These are phyloP conservation scores for Pelmatolapia mariae DNA, from an alignment of 2,113 vertebrate species.

Conservation along the genomic window DNA sequence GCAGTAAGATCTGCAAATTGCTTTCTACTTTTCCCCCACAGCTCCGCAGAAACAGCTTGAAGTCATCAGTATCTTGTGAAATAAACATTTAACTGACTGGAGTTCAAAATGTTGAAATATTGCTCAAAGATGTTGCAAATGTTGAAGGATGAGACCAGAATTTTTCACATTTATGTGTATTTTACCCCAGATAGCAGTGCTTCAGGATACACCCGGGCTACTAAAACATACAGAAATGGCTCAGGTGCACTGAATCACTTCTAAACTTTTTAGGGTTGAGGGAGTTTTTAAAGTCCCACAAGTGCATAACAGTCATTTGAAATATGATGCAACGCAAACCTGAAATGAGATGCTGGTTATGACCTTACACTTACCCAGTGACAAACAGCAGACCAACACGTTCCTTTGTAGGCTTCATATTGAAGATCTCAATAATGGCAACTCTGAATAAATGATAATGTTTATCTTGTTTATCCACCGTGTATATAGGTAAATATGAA, in stretches of 20 bases:
- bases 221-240: not conserved
- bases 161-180: constrained; percentile 29
- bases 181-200: not conserved
- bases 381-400: not conserved
- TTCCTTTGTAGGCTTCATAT: constrained; percentile 61
- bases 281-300: not conserved
- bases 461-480: constrained; percentile 49
- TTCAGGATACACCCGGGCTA: not conserved
- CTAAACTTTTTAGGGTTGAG: not conserved
- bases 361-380: not conserved
- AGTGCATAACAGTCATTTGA: not conserved
- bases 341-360: not conserved
- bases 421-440: constrained; percentile 59
- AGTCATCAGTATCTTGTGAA: not conserved
- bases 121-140: constrained; percentile 19
- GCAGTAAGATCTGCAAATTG: not conserved
- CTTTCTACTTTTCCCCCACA: not conserved
- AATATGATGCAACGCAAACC: not conserved
- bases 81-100: not conserved
- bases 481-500: constrained; percentile 50
- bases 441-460: constrained; percentile 47
- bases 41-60: not conserved
- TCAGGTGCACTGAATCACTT: not conserved
- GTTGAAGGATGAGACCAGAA: constrained; percentile 17
- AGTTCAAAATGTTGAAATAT: constrained; percentile 40